Percentiles rank a stretch among this genome's conserved stretches.
These are phyloP conservation scores for Watersipora subatra DNA, from an alignment of 1,140 invertebrate species.

Conservation along the genomic window DNA sequence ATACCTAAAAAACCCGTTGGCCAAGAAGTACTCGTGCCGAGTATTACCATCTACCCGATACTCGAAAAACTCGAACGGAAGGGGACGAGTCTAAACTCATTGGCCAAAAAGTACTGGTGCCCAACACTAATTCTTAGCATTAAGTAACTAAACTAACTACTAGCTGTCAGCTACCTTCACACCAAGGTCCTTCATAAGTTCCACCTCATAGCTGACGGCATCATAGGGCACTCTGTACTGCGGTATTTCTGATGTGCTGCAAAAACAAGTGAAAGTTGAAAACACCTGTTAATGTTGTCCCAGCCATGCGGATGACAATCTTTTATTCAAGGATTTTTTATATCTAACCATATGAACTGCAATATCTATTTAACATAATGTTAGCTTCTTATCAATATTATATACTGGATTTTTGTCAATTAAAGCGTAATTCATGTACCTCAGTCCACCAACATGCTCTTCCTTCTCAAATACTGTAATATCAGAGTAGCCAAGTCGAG, in stretches of 20 bases:
- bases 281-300: too few species aligned
- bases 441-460: conserved; percentile 71
- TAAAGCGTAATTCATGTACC: too few species aligned
- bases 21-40: too few species aligned
- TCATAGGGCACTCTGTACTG: conserved; percentile 86
- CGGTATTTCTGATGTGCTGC: conserved; percentile 83
- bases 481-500: conserved; percentile 74
- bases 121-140: conserved; percentile 76
- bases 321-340: background rate
- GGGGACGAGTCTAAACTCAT: too few species aligned
- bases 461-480: conserved; percentile 86
- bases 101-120: too few species aligned
- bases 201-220: conserved; percentile 83
- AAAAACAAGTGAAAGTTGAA: conserved; percentile 16
- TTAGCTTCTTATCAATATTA: too few species aligned
- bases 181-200: conserved; percentile 78
- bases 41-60: too few species aligned
- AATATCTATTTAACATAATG: too few species aligned
- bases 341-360: background rate
- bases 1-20: too few species aligned
- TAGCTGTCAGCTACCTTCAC: conserved; percentile 54
- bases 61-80: too few species aligned
- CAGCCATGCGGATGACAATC: background rate
- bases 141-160: conserved; percentile 69
- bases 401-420: too few species aligned